Base-by-base conservation (phyloP, 2,113 vertebrate species). In the Atlantisia rogersi region DNA sequence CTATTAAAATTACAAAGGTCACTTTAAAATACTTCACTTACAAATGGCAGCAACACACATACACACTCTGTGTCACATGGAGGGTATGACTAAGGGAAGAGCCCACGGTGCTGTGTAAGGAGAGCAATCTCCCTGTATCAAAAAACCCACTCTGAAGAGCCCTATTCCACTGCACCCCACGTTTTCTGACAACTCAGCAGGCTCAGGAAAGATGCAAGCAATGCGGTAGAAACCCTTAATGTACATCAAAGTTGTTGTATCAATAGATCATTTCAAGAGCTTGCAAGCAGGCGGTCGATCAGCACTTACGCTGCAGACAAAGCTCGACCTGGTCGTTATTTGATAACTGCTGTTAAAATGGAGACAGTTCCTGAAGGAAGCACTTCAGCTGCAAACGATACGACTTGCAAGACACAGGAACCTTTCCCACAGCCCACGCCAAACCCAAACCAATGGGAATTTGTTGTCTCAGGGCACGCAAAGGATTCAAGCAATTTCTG, bases 311-410 rank as follows among this genome's bases (percentile, higher is more conserved):
- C n/a, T 65, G 67, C 84, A 93, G 82, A 84, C 62, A 65, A 77
- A 60, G 78, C 59, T 65, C 21, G 2, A 77, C 7, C 2, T 0
- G 0, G 67, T 74, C 18, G 78, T 76, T 85, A 95, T 65, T 79
- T 82, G 78, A 62, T 85, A 89, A 91, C 84, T 76, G 35, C 42
- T 89, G 78, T 78, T 92, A 91, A 91, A 94, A 82, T 22, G 20
- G 52, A 79, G 73, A 64, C 7, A 46, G 79, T 6, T 73, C 76
- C 69, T 88, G 40, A 74, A 94, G 69, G 39, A 88, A 95, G 83
- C 48, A 77, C 78, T 78, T 75, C 68, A 93, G 50, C 73, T 74
- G 59, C 42, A 90, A 93, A 59, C 11, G 55, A 90, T 56, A 92
- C 7, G 48, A 42, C 46, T 60, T 59, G 15, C 5, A 68, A 82